Evolutionary conservation across 2,113 vertebrate species (phyloP), one percentile per base, ranked within the genome.

Genomic region (Anseranas semipalmata): DNA sequence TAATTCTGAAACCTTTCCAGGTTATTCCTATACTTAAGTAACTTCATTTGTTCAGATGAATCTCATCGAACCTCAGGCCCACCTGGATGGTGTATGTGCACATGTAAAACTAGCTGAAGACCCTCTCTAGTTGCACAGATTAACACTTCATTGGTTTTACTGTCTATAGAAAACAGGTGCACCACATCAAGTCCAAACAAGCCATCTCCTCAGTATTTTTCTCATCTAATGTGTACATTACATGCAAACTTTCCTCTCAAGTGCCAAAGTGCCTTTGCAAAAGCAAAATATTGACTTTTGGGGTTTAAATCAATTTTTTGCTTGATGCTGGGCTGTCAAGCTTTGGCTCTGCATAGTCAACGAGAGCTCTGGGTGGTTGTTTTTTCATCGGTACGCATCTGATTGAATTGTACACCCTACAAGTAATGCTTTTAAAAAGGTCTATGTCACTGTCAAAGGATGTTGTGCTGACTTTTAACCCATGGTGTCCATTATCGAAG

Each of bases 271-370:
- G 93, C 90, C 93, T 96, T 91, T 90, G 70, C 56, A 90, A 97
- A 95, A 89, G 94, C 85, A 97, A 85, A 95, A 93, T 96, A 97
- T 96, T 96, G 97, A 97, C 94, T 87, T 94, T 48, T 37, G 77
- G 60, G 89, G 53, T 87, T 89, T 46, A 89, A 97, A 96, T 97
- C 96, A 90, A 89, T 97, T 74, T 89, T 86, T 86, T 87, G 58
- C 89, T 95, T 94, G 95, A 95, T 86, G 90, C 75, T 60, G 45
- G 71, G 86, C 96, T 96, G 90, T 95, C 91, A 90, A 46, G 72
- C 87, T 91, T 89, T 68, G 89, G 56, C 68, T 82, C 33, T 55
- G 84, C 58, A 5, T 27, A 84, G 89, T 85, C 93, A 82, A 82
- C 28, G 50, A 68, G 83, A 93, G 86, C 70, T 89, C 76, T 79